These are phyloP conservation scores for Helobdella robusta DNA, from an alignment of 2,888 invertebrate species.

Conservation along the genomic window DNA sequence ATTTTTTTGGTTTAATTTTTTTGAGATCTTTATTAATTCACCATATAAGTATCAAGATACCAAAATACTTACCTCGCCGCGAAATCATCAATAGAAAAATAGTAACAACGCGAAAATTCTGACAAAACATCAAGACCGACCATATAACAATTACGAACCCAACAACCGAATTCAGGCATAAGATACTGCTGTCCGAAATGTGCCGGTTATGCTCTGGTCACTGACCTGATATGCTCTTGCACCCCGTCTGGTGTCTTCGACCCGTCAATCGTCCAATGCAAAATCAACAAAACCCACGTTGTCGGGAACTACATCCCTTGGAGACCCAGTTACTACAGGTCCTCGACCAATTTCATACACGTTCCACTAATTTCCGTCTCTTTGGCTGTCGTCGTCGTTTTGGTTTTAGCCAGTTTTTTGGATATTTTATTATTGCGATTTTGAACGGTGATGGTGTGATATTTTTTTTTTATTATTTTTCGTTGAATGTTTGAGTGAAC, in stretches of 20 bases:
- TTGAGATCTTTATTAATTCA: no score
- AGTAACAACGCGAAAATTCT: no score
- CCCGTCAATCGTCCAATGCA: constrained; percentile 19
- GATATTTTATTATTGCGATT: not conserved
- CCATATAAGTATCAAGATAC: no score
- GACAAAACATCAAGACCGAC: no score
- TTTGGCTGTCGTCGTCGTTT: not conserved
- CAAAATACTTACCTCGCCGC: no score
- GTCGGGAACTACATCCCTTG: constrained; percentile 24
- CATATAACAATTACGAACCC: no score
- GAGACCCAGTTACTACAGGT: constrained; percentile 27
- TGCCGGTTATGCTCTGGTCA: constrained; percentile 20
- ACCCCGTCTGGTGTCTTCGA: not conserved
- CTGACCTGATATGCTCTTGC: constrained; percentile 27
- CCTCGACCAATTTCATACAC: not conserved
- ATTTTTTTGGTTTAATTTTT: no score
- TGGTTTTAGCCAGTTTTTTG: not conserved
- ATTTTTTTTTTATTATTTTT: no score
- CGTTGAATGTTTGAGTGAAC: no score
- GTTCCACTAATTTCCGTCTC: not conserved
- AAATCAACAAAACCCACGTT: constrained; percentile 22
- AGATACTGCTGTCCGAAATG: constrained; percentile 27
- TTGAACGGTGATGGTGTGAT: no score
- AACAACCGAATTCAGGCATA: no score
- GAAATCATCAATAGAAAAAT: no score